These are phyloP conservation scores for Sebastiscus tertius DNA, from an alignment of 2,797 vertebrate genomes.

Conservation along the genomic window DNA sequence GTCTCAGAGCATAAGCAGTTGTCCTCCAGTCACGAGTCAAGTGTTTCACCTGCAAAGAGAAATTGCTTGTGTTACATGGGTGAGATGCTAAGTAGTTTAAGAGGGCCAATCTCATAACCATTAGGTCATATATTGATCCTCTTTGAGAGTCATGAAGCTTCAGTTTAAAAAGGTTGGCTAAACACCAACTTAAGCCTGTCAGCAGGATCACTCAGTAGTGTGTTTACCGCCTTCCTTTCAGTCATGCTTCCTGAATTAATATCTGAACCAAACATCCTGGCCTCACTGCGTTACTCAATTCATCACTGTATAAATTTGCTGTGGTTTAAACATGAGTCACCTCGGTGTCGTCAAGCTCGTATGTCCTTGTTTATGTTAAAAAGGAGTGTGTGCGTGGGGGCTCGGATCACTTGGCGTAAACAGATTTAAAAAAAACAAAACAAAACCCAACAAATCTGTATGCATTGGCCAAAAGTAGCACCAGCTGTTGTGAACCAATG, in stretches of 20 bases:
- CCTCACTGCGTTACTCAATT: neutral
- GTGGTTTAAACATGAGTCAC: slow-evolving; percentile 6
- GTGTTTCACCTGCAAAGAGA: slow-evolving; percentile 91
- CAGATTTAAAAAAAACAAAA: slow-evolving; percentile 1
- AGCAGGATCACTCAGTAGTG: neutral
- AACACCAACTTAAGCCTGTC: neutral
- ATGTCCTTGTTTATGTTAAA: slow-evolving; percentile 12
- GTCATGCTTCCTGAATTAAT: slow-evolving; percentile 15
- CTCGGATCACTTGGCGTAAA: slow-evolving; percentile 20
- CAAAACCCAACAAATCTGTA: slow-evolving; percentile 12
- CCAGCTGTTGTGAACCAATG: slow-evolving; percentile 56
- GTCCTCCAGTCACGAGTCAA: slow-evolving; percentile 97
- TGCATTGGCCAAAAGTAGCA: slow-evolving; percentile 48
- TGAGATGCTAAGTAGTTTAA: neutral
- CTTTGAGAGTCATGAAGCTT: neutral
- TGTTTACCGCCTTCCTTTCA: neutral
- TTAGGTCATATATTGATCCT: neutral
- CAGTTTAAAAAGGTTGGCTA: neutral
- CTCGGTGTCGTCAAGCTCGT: neutral
- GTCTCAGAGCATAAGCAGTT: slow-evolving; percentile 92
- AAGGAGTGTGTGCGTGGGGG: neutral
- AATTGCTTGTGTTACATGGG: slow-evolving; percentile 21
- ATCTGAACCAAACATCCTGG: neutral
- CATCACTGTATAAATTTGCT: neutral
- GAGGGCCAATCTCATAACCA: neutral